Evolutionary conservation across 2,113 vertebrate species (phyloP), one percentile per base, ranked within the genome.

Genomic region (Dolichotis patagonum): DNA sequence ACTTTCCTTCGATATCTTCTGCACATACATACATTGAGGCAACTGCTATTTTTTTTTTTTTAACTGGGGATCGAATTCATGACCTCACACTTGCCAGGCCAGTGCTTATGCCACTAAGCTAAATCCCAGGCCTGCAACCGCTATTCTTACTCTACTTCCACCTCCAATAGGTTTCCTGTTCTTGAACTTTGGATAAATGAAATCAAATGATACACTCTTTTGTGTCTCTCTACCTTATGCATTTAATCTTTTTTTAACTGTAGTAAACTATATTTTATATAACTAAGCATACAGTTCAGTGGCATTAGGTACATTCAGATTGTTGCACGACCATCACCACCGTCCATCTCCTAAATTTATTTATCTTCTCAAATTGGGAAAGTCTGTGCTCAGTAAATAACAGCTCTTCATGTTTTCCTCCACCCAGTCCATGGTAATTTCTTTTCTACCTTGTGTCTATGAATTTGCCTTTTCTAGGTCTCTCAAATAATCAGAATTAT

Each of bases 201-300:
- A 82, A 16, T 65, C 30, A 73, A 38, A 62, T 20, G 63, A 32
- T 38, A 11, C 35, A 38, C 19, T 58, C 16, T 58, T 88, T 26
- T 54, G 77, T 41, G 41, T 56, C 13, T 88, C 69, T 35, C 30
- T 95, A 78, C 88, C 73, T 88, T 54, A 73, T 58, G 28, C 38
- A 90, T 96, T 96, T 94, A 30, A 77, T 81, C 26, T 82, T 87
- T 86, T 56, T 54, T 85, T 67, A 35, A 46, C 19, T 88, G n/a
- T 78, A 54, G 20, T 73, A 83, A 69, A 71, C 67, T 26, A 85
- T 32, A 49, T 3, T 8, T 22, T 38, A 54, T 9, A 62, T 49
- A 88, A 91, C 16, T 32, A 81, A 78, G 30, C 52, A 32, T 58
- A 38, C 16, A 49, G 19, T 82, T 88, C 62, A 28, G 35, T 32